A percentile compares a stretch with the other conserved stretches of the same genome.
Evolutionary conservation across 2,888 invertebrate genomes (phyloP).

Genomic region (Drosophila paramelanica): DNA sequence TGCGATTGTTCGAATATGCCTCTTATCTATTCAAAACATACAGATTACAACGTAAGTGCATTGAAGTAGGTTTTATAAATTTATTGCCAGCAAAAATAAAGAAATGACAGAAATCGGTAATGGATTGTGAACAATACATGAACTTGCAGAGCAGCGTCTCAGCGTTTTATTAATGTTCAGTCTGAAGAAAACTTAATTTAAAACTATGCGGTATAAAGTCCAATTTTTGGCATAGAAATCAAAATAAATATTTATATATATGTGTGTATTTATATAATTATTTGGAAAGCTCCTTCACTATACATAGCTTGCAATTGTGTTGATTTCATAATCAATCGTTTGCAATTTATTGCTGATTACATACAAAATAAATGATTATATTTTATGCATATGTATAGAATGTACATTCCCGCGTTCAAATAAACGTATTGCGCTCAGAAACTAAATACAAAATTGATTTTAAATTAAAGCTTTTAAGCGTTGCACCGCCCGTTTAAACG

Average conservation of each 20-base stretch:
- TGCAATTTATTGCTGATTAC: slow-evolving; percentile 32
- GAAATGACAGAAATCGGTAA: slow-evolving; percentile 7
- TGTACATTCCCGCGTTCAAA: slow-evolving; percentile 19
- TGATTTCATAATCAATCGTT: slow-evolving; percentile 28
- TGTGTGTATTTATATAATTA: slow-evolving; percentile 22
- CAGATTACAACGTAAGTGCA: slow-evolving; percentile 18
- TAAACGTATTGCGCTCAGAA: slow-evolving; percentile 17
- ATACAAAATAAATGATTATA: slow-evolving; percentile 21
- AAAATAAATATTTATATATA: slow-evolving; percentile 2
- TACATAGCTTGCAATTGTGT: slow-evolving; percentile 22
- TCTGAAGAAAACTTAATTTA: slow-evolving; percentile 28
- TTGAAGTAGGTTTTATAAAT: slow-evolving; percentile 2
- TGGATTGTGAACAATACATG: slow-evolving; percentile 2
- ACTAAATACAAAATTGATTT: slow-evolving; percentile 43
- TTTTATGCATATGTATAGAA: slow-evolving; percentile 17
- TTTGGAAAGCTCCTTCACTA: slow-evolving; percentile 39
- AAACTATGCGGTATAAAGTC: slow-evolving; percentile 2
- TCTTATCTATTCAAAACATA: slow-evolving; percentile 15
- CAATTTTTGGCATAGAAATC: slow-evolving; percentile 36
- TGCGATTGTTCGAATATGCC: slow-evolving; percentile 28
- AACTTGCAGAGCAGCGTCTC: neutral
- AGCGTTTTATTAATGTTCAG: slow-evolving; percentile 15
- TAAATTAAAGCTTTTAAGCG: slow-evolving; percentile 43
- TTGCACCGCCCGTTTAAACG: slow-evolving; percentile 28
- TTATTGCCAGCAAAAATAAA: slow-evolving; percentile 5